Evolutionary conservation across 2,113 vertebrate species (phyloP).

Genomic region (Romanogobio albipinnatus): DNA sequence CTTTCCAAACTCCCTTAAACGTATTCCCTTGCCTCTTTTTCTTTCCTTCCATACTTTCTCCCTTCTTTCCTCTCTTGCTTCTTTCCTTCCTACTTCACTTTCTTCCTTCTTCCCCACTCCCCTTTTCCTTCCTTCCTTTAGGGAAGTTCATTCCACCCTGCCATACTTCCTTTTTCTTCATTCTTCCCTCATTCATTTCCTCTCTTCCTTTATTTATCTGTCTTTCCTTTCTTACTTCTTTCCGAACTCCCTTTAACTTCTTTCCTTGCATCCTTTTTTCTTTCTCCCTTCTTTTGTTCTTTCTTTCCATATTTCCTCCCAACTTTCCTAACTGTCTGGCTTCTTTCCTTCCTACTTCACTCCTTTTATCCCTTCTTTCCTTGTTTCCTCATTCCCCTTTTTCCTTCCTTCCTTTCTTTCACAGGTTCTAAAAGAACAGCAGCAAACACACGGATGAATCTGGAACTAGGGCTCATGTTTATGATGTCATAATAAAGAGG

Average conservation of each 20-base stretch:
- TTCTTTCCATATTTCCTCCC: not conserved
- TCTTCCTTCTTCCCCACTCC: accelerated
- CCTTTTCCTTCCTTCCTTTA: not conserved
- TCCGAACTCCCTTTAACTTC: not conserved
- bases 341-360: not conserved
- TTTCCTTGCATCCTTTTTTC: not conserved
- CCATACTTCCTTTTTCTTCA: not conserved
- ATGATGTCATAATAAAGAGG: slow-evolving; percentile 76
- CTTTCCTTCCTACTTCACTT: not conserved
- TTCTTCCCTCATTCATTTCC: too few species aligned
- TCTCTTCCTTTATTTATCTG: too few species aligned
- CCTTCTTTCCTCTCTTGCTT: too few species aligned
- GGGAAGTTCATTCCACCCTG: not conserved
- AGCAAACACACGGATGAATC: not conserved
- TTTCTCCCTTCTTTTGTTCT: not conserved
- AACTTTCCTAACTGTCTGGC: not conserved
- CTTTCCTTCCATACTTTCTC: too few species aligned
- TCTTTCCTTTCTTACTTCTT: not conserved
- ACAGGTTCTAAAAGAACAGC: not conserved
- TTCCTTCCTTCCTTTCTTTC: not conserved
- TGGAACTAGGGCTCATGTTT: slow-evolving; percentile 79
- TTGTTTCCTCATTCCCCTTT: not conserved
- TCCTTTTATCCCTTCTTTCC: not conserved
- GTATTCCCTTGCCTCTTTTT: too few species aligned
- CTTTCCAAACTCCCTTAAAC: too few species aligned